A percentile compares a stretch with the other conserved stretches of the same genome.
These are phyloP conservation scores for Leptinotarsa tumamoca DNA, from an alignment of 2,888 invertebrate genomes.

Conservation along the genomic window DNA sequence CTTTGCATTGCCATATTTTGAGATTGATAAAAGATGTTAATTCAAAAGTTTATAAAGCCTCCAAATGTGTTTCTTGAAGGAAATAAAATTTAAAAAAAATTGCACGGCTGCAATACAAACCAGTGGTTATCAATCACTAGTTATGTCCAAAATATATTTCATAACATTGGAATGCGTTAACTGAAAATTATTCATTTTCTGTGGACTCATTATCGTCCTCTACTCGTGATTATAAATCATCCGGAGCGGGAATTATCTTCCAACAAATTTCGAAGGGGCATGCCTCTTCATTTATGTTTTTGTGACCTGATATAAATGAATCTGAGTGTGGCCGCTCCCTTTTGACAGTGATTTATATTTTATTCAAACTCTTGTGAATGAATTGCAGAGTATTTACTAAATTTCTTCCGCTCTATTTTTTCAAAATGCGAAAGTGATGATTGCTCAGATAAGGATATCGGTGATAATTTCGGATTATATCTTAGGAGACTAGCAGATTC, in stretches of 20 bases:
- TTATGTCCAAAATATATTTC: slow-evolving; percentile 2
- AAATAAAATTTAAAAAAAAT: no score
- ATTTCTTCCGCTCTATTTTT: not conserved
- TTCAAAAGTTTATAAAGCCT: no score
- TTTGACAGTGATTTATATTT: not conserved
- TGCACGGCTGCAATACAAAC: no score
- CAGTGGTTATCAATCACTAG: not conserved
- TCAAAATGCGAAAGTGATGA: not conserved
- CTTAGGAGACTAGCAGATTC: no score
- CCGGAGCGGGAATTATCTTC: not conserved
- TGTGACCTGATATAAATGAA: not conserved
- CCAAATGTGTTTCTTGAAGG: no score
- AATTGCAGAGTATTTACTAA: not conserved
- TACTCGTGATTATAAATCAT: not conserved
- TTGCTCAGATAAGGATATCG: no score
- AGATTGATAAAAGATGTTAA: no score
- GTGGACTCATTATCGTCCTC: not conserved
- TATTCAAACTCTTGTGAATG: not conserved
- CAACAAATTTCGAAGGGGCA: not conserved
- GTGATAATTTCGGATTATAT: no score
- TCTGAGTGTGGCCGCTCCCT: not conserved
- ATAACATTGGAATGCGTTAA: not conserved
- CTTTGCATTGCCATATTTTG: no score
- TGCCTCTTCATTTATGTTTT: slow-evolving; percentile 14
- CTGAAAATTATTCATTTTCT: slow-evolving; percentile 6